Percentiles rank a stretch among this genome's conserved stretches.
Evolutionary conservation across 2,113 vertebrate species (phyloP).

Genomic region (Antechinus flavipes): DNA sequence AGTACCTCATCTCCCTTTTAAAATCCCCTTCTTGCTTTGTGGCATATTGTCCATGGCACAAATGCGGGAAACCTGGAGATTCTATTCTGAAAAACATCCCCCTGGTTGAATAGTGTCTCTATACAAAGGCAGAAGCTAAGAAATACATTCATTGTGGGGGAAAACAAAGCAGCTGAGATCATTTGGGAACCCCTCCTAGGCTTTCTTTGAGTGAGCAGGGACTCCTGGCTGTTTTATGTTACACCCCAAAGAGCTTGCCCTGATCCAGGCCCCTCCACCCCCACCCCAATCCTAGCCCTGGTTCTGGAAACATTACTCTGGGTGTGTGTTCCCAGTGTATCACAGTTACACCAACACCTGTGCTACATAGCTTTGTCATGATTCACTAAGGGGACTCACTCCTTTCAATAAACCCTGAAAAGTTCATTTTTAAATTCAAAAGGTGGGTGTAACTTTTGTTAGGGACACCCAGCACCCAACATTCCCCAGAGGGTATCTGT

Average conservation of each 20-base stretch:
- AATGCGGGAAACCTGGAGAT: constrained; percentile 77
- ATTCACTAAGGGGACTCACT: constrained; percentile 12
- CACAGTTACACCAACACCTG: constrained; percentile 64
- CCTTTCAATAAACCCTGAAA: constrained; percentile 42
- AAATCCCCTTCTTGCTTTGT: not conserved
- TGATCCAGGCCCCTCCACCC: not conserved
- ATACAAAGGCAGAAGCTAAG: constrained; percentile 73
- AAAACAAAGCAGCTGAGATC: constrained; percentile 67
- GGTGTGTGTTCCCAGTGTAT: constrained; percentile 31
- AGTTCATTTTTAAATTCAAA: constrained; percentile 34
- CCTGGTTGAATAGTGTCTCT: constrained; percentile 65
- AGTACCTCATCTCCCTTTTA: not conserved
- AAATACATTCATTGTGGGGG: constrained; percentile 73
- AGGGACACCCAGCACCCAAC: not conserved
- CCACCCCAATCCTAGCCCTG: not conserved
- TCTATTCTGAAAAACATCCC: constrained; percentile 67
- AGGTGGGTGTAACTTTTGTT: not conserved
- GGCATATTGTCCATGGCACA: not conserved
- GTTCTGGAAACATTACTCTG: not conserved
- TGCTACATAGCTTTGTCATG: constrained; percentile 34
- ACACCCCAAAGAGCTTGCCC: not conserved
- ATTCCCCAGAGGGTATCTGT: not conserved
- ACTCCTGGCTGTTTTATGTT: not conserved
- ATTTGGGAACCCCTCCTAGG: constrained; percentile 26
- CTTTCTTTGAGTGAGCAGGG: not conserved